Conservation (phyloP, 2,113 vertebrate species). For the Sander lucioperca region DNA sequence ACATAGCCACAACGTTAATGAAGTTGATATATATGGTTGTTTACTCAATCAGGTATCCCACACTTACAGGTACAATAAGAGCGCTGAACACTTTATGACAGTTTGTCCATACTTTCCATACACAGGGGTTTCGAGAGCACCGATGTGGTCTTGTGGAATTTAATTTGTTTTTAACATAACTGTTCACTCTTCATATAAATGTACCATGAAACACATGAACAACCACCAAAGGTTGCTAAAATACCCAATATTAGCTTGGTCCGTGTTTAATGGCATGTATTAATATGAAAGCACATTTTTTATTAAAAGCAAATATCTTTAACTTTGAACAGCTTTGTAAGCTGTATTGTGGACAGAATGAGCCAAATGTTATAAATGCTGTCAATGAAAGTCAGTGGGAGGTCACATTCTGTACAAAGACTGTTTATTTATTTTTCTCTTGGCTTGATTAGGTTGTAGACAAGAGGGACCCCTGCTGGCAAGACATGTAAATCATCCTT, state of each 20-base stretch:
- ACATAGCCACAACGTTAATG: not conserved
- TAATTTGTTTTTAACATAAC: not conserved
- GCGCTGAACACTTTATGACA: not conserved
- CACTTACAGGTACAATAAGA: not conserved
- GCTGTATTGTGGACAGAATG: not conserved
- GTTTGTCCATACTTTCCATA: not conserved
- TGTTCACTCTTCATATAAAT: not conserved
- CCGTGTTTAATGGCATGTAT: not conserved
- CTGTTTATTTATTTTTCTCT: not conserved
- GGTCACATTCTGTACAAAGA: not conserved
- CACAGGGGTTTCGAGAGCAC: not conserved
- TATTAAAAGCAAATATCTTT: not conserved
- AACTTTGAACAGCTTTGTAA: not conserved
- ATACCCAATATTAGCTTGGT: too few species aligned
- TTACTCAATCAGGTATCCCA: not conserved
- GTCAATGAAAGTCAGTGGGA: not conserved
- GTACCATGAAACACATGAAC: not conserved
- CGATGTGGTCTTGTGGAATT: not conserved
- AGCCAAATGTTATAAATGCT: not conserved
- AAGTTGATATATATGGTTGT: not conserved
- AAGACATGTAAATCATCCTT: not conserved
- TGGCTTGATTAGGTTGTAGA: not conserved
- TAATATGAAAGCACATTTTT: not conserved
- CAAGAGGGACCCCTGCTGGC: constrained; percentile 38
- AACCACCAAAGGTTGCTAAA: not conserved